phyloP scores from a whole-genome alignment of 2,797 vertebrate genomes.

The Tarsius wallacei region DNA sequence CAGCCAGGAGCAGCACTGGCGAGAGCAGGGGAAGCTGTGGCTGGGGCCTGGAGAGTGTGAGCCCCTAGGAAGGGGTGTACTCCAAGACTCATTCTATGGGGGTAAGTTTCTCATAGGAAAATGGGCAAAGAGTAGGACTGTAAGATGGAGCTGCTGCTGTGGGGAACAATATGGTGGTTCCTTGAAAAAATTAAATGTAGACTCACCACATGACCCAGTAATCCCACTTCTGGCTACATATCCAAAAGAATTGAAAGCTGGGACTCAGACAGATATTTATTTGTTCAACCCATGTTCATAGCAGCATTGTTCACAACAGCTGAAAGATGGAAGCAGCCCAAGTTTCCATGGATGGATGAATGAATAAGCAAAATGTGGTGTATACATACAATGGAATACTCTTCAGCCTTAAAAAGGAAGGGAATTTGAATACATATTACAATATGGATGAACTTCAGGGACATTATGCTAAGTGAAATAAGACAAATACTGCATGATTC shows the following conservation, averaged over 20 bases:
- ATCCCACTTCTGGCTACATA: too few species aligned
- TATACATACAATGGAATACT: rapidly evolving
- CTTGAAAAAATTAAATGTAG: neutral
- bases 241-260: neutral
- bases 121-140: rapidly evolving
- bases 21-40: neutral
- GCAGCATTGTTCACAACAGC: neutral
- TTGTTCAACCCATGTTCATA: neutral
- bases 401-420: neutral
- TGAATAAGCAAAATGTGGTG: neutral
- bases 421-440: too few species aligned
- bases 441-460: neutral
- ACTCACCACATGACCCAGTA: neutral
- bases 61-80: neutral
- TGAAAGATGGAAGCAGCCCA: too few species aligned
- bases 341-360: neutral
- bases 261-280: neutral
- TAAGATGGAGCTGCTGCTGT: rapidly evolving
- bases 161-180: neutral
- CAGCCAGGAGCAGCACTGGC: neutral
- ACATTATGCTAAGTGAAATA: neutral
- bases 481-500: neutral
- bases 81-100: neutral
- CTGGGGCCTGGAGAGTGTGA: neutral
- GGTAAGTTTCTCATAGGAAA: neutral